Conservation (phyloP, 2,113 vertebrate genomes). For the Eupsittula cactorum region DNA sequence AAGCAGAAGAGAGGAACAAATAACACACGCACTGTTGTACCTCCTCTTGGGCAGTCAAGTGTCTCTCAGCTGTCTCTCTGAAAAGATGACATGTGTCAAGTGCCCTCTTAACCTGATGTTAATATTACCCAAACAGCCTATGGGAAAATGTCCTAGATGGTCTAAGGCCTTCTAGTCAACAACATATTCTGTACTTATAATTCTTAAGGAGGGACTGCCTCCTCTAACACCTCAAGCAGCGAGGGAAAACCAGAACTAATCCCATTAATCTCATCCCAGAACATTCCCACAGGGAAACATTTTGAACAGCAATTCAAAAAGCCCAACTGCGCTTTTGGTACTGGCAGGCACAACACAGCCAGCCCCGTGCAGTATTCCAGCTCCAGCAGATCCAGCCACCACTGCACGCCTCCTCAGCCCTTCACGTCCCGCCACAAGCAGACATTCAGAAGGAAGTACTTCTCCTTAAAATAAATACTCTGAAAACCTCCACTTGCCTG, state of each 20-base stretch:
- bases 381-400: not conserved
- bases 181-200: not conserved
- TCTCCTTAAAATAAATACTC: not conserved
- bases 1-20: conserved; percentile 3
- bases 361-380: not conserved
- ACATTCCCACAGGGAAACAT: not conserved
- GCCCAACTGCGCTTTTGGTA: not conserved
- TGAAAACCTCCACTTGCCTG: not conserved
- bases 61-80: not conserved
- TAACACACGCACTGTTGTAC: not conserved
- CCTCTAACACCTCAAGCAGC: not conserved
- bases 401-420: not conserved
- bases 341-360: not conserved
- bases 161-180: not conserved
- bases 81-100: conserved; percentile 1
- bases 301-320: not conserved
- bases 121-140: not conserved
- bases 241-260: not conserved
- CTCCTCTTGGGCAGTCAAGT: not conserved
- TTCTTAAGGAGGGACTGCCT: not conserved
- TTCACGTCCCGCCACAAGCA: fast-evolving
- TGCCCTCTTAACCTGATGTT: conserved; percentile 37
- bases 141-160: not conserved
- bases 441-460: not conserved
- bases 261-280: not conserved